Conservation (phyloP, 2,113 vertebrate genomes). For the Aldabrachelys gigantea region DNA sequence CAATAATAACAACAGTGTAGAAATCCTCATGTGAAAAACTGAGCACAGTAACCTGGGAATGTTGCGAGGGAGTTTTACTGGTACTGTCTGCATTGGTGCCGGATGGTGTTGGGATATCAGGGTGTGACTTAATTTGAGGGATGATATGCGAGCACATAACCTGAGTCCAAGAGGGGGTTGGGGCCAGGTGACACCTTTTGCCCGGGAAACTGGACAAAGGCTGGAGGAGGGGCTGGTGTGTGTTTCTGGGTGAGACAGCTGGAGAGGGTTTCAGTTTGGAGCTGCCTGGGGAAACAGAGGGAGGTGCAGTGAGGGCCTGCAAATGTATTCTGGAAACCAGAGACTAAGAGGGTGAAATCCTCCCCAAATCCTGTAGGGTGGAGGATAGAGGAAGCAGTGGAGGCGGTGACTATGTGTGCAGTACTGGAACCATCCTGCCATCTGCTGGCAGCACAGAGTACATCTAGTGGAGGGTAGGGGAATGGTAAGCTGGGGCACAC, state of each 20-base stretch:
- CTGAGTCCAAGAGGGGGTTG: too few relatives aligned
- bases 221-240: too few relatives aligned
- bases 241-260: too few relatives aligned
- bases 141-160: too few relatives aligned
- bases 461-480: background rate
- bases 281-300: too few relatives aligned
- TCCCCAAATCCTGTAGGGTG: background rate
- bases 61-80: too few relatives aligned
- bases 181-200: too few relatives aligned
- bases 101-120: too few relatives aligned
- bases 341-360: background rate
- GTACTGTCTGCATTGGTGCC: too few relatives aligned
- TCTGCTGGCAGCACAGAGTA: background rate
- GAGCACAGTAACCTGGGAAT: background rate
- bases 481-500: background rate
- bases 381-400: background rate
- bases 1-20: background rate
- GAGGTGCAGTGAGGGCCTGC: background rate
- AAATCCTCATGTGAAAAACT: background rate
- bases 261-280: too few relatives aligned
- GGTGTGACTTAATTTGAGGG: too few relatives aligned
- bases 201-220: too few relatives aligned
- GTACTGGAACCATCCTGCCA: background rate
- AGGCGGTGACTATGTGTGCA: background rate
- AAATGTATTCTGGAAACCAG: background rate